Evolutionary conservation across 2,888 invertebrate species (phyloP), one percentile per base, ranked within the genome.

Genomic region (Eretmocerus hayati): DNA sequence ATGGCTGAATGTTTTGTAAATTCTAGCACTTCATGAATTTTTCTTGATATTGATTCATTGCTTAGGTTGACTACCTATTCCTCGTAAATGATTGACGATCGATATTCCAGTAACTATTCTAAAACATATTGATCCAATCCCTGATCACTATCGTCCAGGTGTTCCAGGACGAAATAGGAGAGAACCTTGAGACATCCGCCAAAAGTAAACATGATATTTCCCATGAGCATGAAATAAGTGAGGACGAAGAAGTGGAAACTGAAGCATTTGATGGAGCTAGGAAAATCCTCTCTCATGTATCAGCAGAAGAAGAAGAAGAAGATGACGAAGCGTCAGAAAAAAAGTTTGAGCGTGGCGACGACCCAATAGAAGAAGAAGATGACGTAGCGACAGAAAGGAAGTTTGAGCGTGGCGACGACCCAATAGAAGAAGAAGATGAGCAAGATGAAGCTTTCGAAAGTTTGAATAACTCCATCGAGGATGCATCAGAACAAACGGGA

Each of bases 391-490:
- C 45, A 18, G 41, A 40, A 11, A 18, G 32, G n/a, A 21, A 26
- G 26, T 26, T 26, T 26, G 26, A 26, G 26, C 26, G 11, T 9
- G 11, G 11, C 11, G 26, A 26, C 6, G 11, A 26, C 6, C 26
- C 11, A 11, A 33, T 43, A 16, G 42, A 46, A 1, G 46, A 46
- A 37, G 42, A 8, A 2, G 46, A 50, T 42, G 50, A 50, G 18
- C 35, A 47, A 21, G 48, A 45, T 15, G 51, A 62, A 9, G 48
- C 47, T 5, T 63, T 57, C 4, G 44, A 58, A 36, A 61, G 59
- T 32, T 33, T 60, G 5, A 48, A 58, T 0, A 56, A 54, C 16
- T 47, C 57, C 1, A 11, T 35, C 1, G 54, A 56, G 4, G 47
- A 43, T 8, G 41, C 6, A 26, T 26, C 11, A 11, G 26, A 26